These are phyloP conservation scores for Bombus ignitus DNA, from an alignment of 1,140 invertebrate genomes.

Conservation along the genomic window DNA sequence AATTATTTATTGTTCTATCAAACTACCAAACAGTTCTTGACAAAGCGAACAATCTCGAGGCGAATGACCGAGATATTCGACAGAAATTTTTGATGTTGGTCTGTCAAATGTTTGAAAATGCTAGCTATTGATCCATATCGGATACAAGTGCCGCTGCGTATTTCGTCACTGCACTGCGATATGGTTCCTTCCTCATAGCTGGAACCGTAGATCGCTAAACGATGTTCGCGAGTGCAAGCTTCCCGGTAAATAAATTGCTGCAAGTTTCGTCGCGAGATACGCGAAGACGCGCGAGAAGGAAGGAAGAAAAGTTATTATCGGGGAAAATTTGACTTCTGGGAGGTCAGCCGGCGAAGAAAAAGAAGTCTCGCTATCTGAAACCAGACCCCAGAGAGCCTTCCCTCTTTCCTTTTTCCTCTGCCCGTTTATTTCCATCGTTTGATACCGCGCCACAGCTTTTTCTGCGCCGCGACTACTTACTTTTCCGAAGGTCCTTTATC, in stretches of 20 bases:
- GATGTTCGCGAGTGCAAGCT: too few relatives aligned
- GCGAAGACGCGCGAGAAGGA: neutral
- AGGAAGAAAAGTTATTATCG: constrained; percentile 69
- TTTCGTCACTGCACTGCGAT: too few relatives aligned
- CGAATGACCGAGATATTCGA: too few relatives aligned
- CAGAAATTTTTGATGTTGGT: too few relatives aligned
- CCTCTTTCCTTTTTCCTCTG: neutral
- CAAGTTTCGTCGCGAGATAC: constrained; percentile 11
- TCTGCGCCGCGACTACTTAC: constrained; percentile 8
- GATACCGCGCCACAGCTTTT: constrained; percentile 1
- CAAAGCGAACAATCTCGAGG: too few relatives aligned
- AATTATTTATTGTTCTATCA: too few relatives aligned
- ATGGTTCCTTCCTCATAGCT: too few relatives aligned
- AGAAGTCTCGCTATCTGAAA: constrained; percentile 69
- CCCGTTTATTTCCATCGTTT: constrained; percentile 36
- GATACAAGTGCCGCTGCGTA: too few relatives aligned
- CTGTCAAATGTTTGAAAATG: too few relatives aligned
- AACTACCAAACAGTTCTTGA: too few relatives aligned
- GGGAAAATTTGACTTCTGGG: constrained; percentile 69
- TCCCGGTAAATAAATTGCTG: neutral
- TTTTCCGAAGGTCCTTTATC: constrained; percentile 62
- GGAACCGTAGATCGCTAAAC: too few relatives aligned
- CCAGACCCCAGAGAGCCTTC: constrained; percentile 58
- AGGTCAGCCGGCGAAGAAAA: constrained; percentile 49
- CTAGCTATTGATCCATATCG: too few relatives aligned